Base-by-base conservation (phyloP, 1,140 invertebrate species). In the Spodoptera frugiperda region DNA sequence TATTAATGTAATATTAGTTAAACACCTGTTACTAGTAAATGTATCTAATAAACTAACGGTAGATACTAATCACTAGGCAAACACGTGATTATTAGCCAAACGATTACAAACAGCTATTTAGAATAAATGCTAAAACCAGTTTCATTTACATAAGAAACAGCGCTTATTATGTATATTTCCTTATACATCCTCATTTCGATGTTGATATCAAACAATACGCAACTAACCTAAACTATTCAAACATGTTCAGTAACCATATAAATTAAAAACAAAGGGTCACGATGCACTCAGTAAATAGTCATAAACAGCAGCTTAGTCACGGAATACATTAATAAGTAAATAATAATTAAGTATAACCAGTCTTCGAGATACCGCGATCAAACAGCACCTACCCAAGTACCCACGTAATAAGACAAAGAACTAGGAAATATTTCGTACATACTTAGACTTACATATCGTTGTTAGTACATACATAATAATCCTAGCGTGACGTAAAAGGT, bases 351-450 rank as follows among this genome's bases (percentile, higher is more conserved):
- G n/a, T n/a, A 9, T 9, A 68, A n/a, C 19, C 19, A 49, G n/a
- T 55, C 15, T 55, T 33, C 30, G 17, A 76, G 48, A 67, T 75
- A 65, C 44, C 49, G 59, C 49, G 63, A 68, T 67, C 49, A 68
- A 57, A 17, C 33, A 14, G 39, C 39, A 48, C n/a, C 46, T 55
- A 46, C 33, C n/a, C n/a, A n/a, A n/a, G n/a, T n/a, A n/a, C n/a
- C n/a, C 3, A 33, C 51, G 15, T 49, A 30, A 53, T 19, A 55
- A 10, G 68, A 76, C 74, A 76, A 76, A 76, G 75, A 68, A 76
- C 33, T 76, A 68, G 75, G 75, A 67, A 76, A 67, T 76, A 68
- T 57, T 68, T 57, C 48, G 59, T 65, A 49, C 70, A 17, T 10
- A 71, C 51, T n/a, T 39, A 72, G 10, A 21, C 30, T n/a, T 21